These are phyloP conservation scores for Papilio helenus DNA, from an alignment of 1,140 invertebrate species.

Conservation along the genomic window DNA sequence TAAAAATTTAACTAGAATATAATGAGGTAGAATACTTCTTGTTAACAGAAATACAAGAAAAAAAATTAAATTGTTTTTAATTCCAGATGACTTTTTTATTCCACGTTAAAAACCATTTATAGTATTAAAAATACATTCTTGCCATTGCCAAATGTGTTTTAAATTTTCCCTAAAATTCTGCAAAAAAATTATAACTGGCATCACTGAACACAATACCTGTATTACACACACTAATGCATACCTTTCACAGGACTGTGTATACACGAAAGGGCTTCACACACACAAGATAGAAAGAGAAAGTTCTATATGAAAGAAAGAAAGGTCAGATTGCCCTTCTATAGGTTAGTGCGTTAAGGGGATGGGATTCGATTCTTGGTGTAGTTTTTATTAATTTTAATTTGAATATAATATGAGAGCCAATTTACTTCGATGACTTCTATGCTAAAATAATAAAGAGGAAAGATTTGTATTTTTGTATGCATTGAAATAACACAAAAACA, in stretches of 20 bases:
- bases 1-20: too few species aligned
- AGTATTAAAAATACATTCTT: too few species aligned
- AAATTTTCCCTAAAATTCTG: constrained; percentile 40
- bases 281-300: constrained; percentile 42
- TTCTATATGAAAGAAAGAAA: constrained; percentile 19
- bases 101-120: too few species aligned
- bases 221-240: constrained; percentile 49
- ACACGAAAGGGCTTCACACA: constrained; percentile 46
- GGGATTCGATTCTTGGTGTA: not conserved
- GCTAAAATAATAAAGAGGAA: too few species aligned
- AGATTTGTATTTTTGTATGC: too few species aligned
- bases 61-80: too few species aligned
- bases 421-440: not conserved
- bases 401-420: not conserved
- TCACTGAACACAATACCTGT: constrained; percentile 54
- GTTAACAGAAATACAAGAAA: too few species aligned
- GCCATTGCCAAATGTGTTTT: not conserved
- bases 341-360: constrained; percentile 30
- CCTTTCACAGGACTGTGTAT: constrained; percentile 51
- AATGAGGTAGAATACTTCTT: too few species aligned
- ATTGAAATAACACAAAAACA: too few species aligned
- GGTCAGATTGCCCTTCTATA: not conserved
- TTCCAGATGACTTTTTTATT: too few species aligned
- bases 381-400: constrained; percentile 4
- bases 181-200: constrained; percentile 31